Percentiles rank a stretch among this genome's conserved stretches.
Evolutionary conservation across 1,140 invertebrate genomes (phyloP).

Genomic region (Gonatopus flavifemur): DNA sequence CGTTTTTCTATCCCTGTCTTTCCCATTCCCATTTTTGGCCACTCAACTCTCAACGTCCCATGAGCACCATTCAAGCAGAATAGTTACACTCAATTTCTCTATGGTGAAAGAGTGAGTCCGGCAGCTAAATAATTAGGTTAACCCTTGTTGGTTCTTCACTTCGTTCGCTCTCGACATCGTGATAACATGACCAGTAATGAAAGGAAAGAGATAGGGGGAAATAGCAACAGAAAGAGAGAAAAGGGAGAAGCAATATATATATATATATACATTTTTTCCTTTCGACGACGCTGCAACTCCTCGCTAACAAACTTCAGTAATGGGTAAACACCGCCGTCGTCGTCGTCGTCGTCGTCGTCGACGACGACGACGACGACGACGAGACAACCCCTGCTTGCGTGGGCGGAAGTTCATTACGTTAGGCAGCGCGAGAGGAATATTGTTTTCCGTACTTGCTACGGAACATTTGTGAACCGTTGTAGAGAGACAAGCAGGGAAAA

Average conservation of each 20-base stretch:
- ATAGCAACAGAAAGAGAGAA: conserved; percentile 25
- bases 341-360: conserved; percentile 7
- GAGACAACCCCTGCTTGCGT: too few species aligned
- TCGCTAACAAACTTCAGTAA: conserved; percentile 19
- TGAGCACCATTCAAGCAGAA: conserved; percentile 44
- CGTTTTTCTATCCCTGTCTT: background rate
- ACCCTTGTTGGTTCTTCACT: conserved; percentile 42
- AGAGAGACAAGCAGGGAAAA: too few species aligned
- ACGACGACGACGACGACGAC: too few species aligned
- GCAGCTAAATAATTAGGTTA: conserved; percentile 49
- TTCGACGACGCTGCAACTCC: conserved; percentile 24
- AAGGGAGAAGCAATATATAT: too few species aligned
- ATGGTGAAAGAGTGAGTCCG: conserved; percentile 33
- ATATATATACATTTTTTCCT: too few species aligned
- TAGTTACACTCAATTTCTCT: conserved; percentile 41
- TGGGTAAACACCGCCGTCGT: conserved; percentile 18
- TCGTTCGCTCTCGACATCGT: conserved; percentile 19
- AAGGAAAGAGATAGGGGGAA: conserved; percentile 22
- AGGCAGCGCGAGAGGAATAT: too few species aligned
- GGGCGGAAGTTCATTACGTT: too few species aligned
- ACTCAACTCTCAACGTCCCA: conserved; percentile 34
- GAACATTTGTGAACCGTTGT: too few species aligned
- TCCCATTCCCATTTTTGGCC: background rate
- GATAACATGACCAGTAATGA: conserved; percentile 19
- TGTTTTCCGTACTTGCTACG: too few species aligned